Percentiles rank a stretch among this genome's conserved stretches.
phyloP scores from a whole-genome alignment of 2,113 vertebrate genomes.

The Camelus bactrianus region DNA sequence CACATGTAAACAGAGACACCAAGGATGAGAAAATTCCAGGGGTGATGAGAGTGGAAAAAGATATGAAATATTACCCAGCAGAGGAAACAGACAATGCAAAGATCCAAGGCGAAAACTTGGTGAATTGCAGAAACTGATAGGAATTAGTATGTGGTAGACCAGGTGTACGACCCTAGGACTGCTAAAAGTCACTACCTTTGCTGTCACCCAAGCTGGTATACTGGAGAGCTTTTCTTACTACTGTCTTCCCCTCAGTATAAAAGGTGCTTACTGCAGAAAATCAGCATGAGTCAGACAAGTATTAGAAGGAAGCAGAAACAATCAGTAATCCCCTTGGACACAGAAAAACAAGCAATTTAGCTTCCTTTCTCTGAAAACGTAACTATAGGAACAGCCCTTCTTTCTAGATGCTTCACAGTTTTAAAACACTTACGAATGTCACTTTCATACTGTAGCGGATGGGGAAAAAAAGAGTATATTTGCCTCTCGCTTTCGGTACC shows the following conservation, averaged over 20 bases:
- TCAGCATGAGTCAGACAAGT: not conserved
- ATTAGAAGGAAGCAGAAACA: not conserved
- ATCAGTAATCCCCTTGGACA: not conserved
- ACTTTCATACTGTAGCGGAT: not conserved
- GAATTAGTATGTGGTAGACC: not conserved
- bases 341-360: not conserved
- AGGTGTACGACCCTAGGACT: too few species aligned
- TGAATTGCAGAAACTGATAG: not conserved
- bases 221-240: not conserved
- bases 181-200: fast-evolving
- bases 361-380: not conserved
- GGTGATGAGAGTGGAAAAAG: too few species aligned
- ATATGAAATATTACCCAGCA: not conserved
- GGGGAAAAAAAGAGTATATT: not conserved
- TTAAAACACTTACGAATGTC: not conserved
- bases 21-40: not conserved
- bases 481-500: not conserved
- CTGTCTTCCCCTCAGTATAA: not conserved
- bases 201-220: not conserved
- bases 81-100: not conserved
- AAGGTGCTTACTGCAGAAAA: not conserved
- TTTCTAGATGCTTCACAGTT: not conserved
- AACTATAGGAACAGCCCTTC: not conserved
- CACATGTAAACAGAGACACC: not conserved
- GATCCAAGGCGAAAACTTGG: not conserved